A percentile compares a stretch with the other conserved stretches of the same genome.
Evolutionary conservation across 2,888 invertebrate species (phyloP).

Genomic region (Trissoscelio sp.): DNA sequence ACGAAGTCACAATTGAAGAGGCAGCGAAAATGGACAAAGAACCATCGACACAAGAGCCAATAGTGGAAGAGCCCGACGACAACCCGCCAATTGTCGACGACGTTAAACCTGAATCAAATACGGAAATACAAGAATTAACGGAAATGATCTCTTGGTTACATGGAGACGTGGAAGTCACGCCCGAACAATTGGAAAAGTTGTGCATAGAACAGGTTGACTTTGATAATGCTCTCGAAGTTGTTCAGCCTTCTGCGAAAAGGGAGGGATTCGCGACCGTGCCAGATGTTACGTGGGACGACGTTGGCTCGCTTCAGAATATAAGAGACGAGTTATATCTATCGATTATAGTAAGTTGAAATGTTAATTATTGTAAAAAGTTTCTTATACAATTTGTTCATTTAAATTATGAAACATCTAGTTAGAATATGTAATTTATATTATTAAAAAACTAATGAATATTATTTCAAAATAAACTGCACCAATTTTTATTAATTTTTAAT

Average conservation of each 20-base stretch:
- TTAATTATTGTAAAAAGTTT: background rate
- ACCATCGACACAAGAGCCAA: conserved; percentile 11
- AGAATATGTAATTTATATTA: too few relatives aligned
- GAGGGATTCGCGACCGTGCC: conserved; percentile 99
- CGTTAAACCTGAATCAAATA: conserved; percentile 78
- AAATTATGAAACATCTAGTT: too few relatives aligned
- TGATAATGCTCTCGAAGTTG: conserved; percentile 89
- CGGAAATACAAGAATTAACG: conserved; percentile 85
- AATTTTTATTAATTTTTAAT: too few relatives aligned
- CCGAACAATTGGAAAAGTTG: conserved; percentile 87
- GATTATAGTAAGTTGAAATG: conserved; percentile 87
- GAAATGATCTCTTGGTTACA: conserved; percentile 88
- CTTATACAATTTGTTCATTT: too few relatives aligned
- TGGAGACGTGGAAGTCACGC: conserved; percentile 86
- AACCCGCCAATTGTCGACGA: background rate
- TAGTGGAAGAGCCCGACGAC: conserved; percentile 48
- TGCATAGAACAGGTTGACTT: conserved; percentile 91
- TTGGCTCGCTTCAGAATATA: conserved; percentile 95
- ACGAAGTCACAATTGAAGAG: conserved; percentile 48
- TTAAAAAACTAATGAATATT: too few relatives aligned
- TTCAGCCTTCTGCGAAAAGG: conserved; percentile 96
- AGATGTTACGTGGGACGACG: conserved; percentile 98
- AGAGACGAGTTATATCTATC: conserved; percentile 95
- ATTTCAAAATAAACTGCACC: too few relatives aligned
- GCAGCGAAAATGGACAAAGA: conserved; percentile 1